Conservation (phyloP, 2,888 invertebrate species). For the Lasioglossum malachurum region DNA sequence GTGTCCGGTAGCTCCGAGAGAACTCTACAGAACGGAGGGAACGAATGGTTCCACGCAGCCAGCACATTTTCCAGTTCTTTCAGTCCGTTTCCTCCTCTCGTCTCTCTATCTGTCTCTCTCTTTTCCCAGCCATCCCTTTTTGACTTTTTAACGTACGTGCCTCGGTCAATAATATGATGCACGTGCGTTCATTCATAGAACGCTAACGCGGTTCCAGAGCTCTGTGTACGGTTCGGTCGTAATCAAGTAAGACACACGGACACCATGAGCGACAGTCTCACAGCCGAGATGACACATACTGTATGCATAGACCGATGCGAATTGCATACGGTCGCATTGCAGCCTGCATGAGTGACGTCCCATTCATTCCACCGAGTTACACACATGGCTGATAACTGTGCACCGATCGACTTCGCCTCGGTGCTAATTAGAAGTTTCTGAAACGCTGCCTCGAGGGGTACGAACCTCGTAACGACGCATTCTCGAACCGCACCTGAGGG, state of each 20-base stretch:
- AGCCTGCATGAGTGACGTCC: conserved; percentile 35
- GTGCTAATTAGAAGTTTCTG: not conserved
- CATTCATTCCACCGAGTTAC: conserved; percentile 40
- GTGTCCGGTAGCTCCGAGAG: too few relatives aligned
- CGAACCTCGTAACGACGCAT: not conserved
- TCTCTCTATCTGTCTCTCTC: conserved; percentile 24
- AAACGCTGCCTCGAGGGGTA: not conserved
- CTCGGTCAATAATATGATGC: conserved; percentile 50
- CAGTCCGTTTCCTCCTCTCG: conserved; percentile 26
- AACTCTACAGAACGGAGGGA: not conserved
- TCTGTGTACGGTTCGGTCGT: conserved; percentile 41
- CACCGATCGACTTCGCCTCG: conserved; percentile 14
- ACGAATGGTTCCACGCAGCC: not conserved
- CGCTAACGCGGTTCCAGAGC: conserved; percentile 45
- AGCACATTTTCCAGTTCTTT: conserved; percentile 19
- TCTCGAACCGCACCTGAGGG: not conserved
- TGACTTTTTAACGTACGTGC: conserved; percentile 43
- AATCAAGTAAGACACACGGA: conserved; percentile 56
- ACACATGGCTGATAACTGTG: conserved; percentile 15
- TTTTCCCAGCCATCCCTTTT: conserved; percentile 27
- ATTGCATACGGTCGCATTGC: conserved; percentile 37
- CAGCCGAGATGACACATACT: conserved; percentile 51
- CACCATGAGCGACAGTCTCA: conserved; percentile 45
- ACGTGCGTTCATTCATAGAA: conserved; percentile 60
- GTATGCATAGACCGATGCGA: conserved; percentile 52